A percentile compares a stretch with the other conserved stretches of the same genome.
Conservation (phyloP, 2,113 vertebrate genomes). For the Daphoenositta chrysoptera region DNA sequence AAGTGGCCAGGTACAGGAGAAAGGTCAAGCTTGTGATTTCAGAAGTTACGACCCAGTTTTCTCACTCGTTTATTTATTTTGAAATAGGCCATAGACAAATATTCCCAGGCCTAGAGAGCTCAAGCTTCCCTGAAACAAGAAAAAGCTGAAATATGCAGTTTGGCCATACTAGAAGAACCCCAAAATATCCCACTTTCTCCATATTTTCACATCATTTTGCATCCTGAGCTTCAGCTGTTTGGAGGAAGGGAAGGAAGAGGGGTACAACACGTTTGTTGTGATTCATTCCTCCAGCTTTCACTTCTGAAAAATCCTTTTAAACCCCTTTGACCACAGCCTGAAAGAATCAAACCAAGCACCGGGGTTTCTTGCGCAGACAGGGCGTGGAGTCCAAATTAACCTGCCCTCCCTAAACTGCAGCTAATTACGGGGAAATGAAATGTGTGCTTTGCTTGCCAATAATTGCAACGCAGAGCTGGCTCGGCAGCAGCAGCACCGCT, state of each 20-base stretch:
- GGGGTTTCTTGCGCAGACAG: not conserved
- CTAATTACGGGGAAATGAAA: slow-evolving; percentile 64
- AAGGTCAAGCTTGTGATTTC: not conserved
- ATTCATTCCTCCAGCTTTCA: not conserved
- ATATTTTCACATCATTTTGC: not conserved
- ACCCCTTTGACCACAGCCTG: not conserved
- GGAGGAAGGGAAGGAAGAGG: not conserved
- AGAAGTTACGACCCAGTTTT: not conserved
- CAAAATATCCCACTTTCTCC: not conserved
- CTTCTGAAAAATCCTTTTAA: not conserved
- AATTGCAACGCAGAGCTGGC: slow-evolving; percentile 36
- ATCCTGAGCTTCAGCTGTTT: not conserved
- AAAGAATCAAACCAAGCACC: not conserved
- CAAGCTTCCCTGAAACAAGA: not conserved
- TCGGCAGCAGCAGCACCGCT: not conserved
- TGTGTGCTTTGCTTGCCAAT: slow-evolving; percentile 56
- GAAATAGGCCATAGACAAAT: not conserved
- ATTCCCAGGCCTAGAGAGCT: not conserved
- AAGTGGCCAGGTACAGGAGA: not conserved
- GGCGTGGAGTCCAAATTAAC: slow-evolving; percentile 52
- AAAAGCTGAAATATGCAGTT: not conserved
- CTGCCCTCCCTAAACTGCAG: slow-evolving; percentile 43
- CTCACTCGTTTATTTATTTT: not conserved
- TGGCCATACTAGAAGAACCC: not conserved
- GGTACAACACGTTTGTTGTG: not conserved